Percentiles rank a stretch among this genome's conserved stretches.
phyloP scores from a whole-genome alignment of 2,797 vertebrate species.

The Liasis olivaceus region DNA sequence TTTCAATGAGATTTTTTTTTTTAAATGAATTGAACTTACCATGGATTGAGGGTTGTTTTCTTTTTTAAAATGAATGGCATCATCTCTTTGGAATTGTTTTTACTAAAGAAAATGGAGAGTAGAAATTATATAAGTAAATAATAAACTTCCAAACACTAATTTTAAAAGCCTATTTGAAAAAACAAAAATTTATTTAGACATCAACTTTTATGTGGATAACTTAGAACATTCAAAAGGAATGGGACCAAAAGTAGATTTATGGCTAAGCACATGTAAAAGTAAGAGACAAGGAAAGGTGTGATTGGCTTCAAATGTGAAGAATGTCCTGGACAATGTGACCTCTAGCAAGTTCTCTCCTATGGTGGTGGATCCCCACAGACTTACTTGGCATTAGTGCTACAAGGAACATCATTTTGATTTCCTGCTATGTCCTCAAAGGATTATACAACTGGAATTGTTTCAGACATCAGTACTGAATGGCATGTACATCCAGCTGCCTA shows the following conservation, averaged over 20 bases:
- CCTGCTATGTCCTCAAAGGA: background rate
- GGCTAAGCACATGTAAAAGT: background rate
- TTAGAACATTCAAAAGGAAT: background rate
- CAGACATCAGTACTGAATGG: background rate
- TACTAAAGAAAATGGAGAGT: background rate
- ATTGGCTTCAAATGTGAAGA: background rate
- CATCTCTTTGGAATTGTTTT: background rate
- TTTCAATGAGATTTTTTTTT: background rate
- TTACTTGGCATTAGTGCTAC: background rate
- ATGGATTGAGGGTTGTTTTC: background rate
- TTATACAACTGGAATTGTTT: background rate
- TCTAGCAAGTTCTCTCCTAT: background rate
- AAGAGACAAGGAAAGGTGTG: background rate
- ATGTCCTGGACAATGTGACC: background rate
- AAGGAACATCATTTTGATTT: background rate
- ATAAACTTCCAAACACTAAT: background rate
- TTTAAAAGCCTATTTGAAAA: background rate
- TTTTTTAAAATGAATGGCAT: background rate
- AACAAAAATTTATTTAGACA: background rate
- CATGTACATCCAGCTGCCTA: background rate
- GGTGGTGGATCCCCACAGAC: background rate
- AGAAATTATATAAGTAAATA: background rate
- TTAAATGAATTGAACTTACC: background rate
- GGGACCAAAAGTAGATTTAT: background rate
- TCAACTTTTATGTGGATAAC: background rate